These are phyloP conservation scores for Hypsopygia costalis DNA, from an alignment of 2,888 invertebrate species.

Conservation along the genomic window DNA sequence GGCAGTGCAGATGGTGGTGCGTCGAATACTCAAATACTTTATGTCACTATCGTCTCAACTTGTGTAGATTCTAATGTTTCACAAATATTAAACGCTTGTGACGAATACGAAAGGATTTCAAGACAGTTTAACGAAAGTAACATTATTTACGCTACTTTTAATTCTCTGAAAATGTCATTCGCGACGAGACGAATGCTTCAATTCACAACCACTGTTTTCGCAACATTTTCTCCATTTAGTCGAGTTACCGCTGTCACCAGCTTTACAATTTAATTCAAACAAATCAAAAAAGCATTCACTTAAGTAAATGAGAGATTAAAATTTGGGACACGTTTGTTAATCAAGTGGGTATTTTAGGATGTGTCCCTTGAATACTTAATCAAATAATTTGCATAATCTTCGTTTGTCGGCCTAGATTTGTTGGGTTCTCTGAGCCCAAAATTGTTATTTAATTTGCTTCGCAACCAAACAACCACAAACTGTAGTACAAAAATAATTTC, in stretches of 20 bases:
- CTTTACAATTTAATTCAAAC: neutral
- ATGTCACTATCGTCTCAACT: too few relatives aligned
- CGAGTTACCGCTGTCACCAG: neutral
- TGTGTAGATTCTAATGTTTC: too few relatives aligned
- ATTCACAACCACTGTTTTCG: neutral
- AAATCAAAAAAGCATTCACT: conserved; percentile 7
- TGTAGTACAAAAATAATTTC: neutral
- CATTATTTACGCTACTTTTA: too few relatives aligned
- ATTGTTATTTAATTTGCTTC: conserved; percentile 21
- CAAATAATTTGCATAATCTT: conserved; percentile 38
- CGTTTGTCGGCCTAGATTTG: conserved; percentile 27
- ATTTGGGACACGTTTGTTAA: conserved; percentile 32
- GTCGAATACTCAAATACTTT: too few relatives aligned
- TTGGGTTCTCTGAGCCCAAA: conserved; percentile 12
- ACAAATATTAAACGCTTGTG: too few relatives aligned
- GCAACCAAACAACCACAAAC: conserved; percentile 2
- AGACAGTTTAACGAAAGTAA: too few relatives aligned
- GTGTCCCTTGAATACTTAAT: conserved; percentile 30
- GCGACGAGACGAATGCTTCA: too few relatives aligned
- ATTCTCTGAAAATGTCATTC: too few relatives aligned
- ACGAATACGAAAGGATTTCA: neutral
- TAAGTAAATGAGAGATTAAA: conserved; percentile 20
- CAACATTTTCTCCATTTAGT: neutral
- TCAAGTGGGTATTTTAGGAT: conserved; percentile 35
- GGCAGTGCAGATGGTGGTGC: too few relatives aligned